phyloP scores from a whole-genome alignment of 2,888 invertebrate species.

The Watsonalla cultraria region DNA sequence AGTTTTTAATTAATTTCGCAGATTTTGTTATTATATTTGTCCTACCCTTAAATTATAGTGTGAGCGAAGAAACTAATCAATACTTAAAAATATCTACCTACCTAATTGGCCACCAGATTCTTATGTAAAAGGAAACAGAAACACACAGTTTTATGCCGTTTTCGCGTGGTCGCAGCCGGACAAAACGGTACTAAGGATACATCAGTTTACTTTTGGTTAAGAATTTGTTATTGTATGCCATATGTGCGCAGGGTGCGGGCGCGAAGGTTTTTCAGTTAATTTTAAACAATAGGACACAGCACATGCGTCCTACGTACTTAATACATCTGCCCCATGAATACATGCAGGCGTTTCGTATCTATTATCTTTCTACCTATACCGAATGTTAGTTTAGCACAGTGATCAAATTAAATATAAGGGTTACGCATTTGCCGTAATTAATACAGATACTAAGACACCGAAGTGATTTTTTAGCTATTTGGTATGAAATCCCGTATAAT shows the following conservation, averaged over 20 bases:
- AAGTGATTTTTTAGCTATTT: too few relatives aligned
- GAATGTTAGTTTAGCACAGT: too few relatives aligned
- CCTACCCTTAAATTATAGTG: too few relatives aligned
- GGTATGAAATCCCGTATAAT: too few relatives aligned
- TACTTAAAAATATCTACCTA: background rate
- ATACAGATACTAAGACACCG: too few relatives aligned
- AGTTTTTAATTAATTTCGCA: too few relatives aligned
- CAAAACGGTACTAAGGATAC: conserved; percentile 56
- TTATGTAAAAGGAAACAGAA: conserved; percentile 35
- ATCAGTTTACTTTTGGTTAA: conserved; percentile 73
- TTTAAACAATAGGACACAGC: conserved; percentile 2
- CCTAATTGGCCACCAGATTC: background rate
- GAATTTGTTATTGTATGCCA: conserved; percentile 75
- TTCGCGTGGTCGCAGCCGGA: conserved; percentile 31
- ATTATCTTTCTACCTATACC: too few relatives aligned
- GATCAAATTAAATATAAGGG: too few relatives aligned
- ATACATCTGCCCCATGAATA: background rate
- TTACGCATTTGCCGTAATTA: too few relatives aligned
- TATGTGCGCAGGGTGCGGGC: conserved; percentile 61
- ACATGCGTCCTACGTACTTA: conserved; percentile 1
- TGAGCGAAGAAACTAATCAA: too few relatives aligned
- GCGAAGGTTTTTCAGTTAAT: conserved; percentile 51
- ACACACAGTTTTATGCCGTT: conserved; percentile 52
- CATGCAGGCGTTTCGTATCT: too few relatives aligned
- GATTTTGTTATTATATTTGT: too few relatives aligned